Base-by-base conservation (phyloP, 2,888 invertebrate genomes). In the Troglohyphantes excavatus region DNA sequence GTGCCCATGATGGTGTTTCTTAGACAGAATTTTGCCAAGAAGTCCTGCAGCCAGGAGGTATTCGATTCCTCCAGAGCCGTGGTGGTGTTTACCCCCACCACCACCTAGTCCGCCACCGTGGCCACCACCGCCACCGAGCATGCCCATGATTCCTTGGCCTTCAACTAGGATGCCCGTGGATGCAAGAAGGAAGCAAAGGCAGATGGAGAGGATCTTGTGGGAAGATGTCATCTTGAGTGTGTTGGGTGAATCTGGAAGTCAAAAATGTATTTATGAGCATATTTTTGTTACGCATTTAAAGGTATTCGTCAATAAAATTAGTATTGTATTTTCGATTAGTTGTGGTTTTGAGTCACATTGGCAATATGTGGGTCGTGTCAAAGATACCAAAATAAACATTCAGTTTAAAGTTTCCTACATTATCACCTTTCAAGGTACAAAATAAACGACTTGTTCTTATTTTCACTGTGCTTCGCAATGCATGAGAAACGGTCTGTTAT, bases 191-290 rank as follows among this genome's bases (percentile, higher is more conserved):
- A 63, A 17, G 63, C 78, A 78, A 19, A 78, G 21, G 65, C 29
- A 83, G 27, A 83, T 13, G 19, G 63, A 39, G 3, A 73, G n/a
- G 17, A 83, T 63, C 19, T 83, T 83, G 13, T 73, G 61, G 17
- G 83, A 72, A 19, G 43, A 73, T n/a, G 83, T 72, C 83, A 83
- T 83, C 43, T 39, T 63, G 9, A 9, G 19, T 43, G 1, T 75
- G 9, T 13, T 26, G 17, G 26, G 6, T 27, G 26, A 13, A 6
- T 46, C 23, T 46, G 21, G n/a, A 68, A 68, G 6, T 2, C 17
- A 27, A 65, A 23, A n/a, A n/a, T n/a, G n/a, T n/a, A n/a, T n/a
- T n/a, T n/a, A n/a, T n/a, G n/a, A n/a, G n/a, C n/a, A n/a, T n/a
- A n/a, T n/a, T n/a, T n/a, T n/a, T n/a, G n/a, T n/a, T n/a, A n/a